A percentile compares a stretch with the other conserved stretches of the same genome.
These are phyloP conservation scores for Nomada ferruginata DNA, from an alignment of 2,888 invertebrate genomes.

Conservation along the genomic window DNA sequence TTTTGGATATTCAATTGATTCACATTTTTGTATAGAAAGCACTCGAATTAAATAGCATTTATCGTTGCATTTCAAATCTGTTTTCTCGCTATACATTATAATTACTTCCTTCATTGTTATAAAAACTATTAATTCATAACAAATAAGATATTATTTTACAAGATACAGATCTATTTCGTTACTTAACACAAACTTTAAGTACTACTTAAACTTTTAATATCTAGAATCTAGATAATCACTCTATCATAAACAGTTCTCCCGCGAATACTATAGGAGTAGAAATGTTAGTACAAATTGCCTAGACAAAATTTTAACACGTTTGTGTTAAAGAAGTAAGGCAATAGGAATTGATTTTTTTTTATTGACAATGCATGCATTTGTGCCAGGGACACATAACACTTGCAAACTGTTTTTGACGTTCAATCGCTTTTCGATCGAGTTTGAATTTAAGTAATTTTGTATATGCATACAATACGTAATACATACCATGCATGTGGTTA, in stretches of 20 bases:
- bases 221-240: neutral
- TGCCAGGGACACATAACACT: neutral
- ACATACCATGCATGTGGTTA: neutral
- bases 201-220: neutral
- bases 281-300: neutral
- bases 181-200: neutral
- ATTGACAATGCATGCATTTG: neutral
- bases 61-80: neutral
- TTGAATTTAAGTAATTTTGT: constrained; percentile 23
- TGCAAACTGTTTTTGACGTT: neutral
- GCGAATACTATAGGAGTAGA: neutral
- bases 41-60: neutral
- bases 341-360: neutral
- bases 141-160: neutral
- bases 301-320: neutral
- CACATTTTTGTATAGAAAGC: neutral
- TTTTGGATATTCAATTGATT: neutral
- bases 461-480: neutral
- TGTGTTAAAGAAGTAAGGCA: constrained; percentile 2
- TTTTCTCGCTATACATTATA: neutral
- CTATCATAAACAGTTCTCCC: neutral
- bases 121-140: neutral
- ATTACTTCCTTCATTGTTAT: neutral
- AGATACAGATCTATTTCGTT: neutral
- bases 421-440: constrained; percentile 8